phyloP scores from a whole-genome alignment of 2,888 invertebrate species.

The Noctua pronuba region DNA sequence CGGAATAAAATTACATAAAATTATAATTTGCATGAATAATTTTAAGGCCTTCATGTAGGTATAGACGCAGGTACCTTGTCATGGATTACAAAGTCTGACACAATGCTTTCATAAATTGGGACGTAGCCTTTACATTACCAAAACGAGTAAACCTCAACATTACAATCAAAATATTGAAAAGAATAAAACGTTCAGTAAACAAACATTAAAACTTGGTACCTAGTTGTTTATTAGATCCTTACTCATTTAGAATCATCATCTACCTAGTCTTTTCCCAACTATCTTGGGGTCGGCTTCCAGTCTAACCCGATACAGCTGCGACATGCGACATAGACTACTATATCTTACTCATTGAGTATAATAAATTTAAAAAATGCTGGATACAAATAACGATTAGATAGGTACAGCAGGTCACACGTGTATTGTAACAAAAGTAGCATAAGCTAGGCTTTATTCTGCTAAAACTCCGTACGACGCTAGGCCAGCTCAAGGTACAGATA shows the following conservation, averaged over 20 bases:
- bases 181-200: not conserved
- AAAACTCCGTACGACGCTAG: not conserved
- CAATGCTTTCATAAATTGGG: conserved; percentile 25
- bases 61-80: conserved; percentile 17
- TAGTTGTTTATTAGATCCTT: not conserved
- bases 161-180: conserved; percentile 3
- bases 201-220: not conserved
- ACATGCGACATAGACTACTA: no score
- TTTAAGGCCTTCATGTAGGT: not conserved
- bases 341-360: not conserved
- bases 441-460: not conserved
- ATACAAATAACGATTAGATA: not conserved
- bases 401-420: accelerated
- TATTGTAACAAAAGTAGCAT: not conserved
- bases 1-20: conserved; percentile 1
- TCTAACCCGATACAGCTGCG: no score
- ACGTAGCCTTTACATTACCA: conserved; percentile 14
- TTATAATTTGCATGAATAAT: conserved; percentile 42
- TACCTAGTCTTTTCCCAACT: not conserved
- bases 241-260: not conserved
- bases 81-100: conserved; percentile 24
- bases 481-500: not conserved
- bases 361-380: not conserved
- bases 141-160: not conserved
- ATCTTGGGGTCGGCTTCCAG: no score